Base-by-base conservation (phyloP, 2,797 vertebrate genomes). In the Poecilia gillii region DNA sequence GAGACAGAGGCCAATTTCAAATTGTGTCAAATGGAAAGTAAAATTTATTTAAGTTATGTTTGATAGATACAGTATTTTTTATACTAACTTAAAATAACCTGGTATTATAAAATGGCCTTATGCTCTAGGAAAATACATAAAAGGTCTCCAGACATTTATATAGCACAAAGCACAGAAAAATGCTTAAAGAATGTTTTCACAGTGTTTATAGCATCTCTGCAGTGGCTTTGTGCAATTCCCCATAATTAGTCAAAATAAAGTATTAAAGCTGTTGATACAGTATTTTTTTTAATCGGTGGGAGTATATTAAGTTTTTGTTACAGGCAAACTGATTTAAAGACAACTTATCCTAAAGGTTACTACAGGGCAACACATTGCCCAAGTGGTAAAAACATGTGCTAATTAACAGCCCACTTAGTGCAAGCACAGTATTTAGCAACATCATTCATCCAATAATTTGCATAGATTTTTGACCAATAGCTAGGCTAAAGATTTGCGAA, bases 221-320 rank as follows among this genome's bases (percentile, higher is more conserved):
- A 5, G 5, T 28, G 47, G 46, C n/a, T 59, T 75, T 6, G 31
- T 41, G 49, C 36, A 11, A 85, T 71, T 39, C 77, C 59, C 59
- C 31, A 36, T 64, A 23, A 70, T 68, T 66, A 72, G 66, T 36
- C 72, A 75, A 33, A 82, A 86, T 84, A 76, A 78, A 72, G 86
- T 84, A 57, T 81, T 85, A 82, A 77, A 33, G 57, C 43, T 78
- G 64, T 71, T 73, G 28, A 75, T 23, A 66, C 64, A 20, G 33
- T 12, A 2, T 46, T 82, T 70, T 1, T 39, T 41, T 53, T 25
- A 25, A 53, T 72, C 25, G 53, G 84, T 81, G 73, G 64, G 49
- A 75, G 23, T 80, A 76, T 70, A 85, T 81, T 68, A 75, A 76
- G 51, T n/a, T 66, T 31, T 31, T 64, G 28, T 68, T 78, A 46